phyloP scores from a whole-genome alignment of 1,140 invertebrate species.

The Drosophila serrata region DNA sequence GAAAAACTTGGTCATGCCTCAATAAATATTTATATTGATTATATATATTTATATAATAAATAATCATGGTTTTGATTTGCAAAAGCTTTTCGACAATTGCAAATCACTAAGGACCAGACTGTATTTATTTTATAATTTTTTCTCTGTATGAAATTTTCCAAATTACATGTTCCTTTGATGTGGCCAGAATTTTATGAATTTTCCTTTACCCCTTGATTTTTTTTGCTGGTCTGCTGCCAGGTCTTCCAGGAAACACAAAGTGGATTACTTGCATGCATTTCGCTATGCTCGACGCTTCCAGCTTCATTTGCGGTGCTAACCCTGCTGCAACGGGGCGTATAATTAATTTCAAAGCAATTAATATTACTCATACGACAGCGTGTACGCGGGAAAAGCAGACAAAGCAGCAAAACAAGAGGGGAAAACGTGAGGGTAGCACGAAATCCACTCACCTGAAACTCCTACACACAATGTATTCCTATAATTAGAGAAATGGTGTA shows the following conservation, averaged over 20 bases:
- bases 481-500: constrained; percentile 63
- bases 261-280: constrained; percentile 31
- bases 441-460: constrained; percentile 16
- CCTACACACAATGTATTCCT: constrained; percentile 5
- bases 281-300: constrained; percentile 1
- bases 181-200: neutral
- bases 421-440: constrained; percentile 7
- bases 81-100: neutral
- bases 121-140: neutral
- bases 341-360: constrained; percentile 74
- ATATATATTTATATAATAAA: neutral
- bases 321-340: constrained; percentile 64
- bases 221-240: constrained; percentile 1
- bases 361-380: constrained; percentile 64
- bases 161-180: neutral
- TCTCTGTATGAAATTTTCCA: neutral
- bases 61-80: neutral
- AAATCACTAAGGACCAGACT: neutral
- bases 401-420: constrained; percentile 35
- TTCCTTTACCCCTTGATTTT: neutral
- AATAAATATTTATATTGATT: neutral
- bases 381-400: constrained; percentile 25
- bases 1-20: constrained; percentile 2
- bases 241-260: constrained; percentile 13
- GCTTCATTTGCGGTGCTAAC: constrained; percentile 32